Conservation (phyloP, 2,113 vertebrate genomes). For the Riparia riparia region DNA sequence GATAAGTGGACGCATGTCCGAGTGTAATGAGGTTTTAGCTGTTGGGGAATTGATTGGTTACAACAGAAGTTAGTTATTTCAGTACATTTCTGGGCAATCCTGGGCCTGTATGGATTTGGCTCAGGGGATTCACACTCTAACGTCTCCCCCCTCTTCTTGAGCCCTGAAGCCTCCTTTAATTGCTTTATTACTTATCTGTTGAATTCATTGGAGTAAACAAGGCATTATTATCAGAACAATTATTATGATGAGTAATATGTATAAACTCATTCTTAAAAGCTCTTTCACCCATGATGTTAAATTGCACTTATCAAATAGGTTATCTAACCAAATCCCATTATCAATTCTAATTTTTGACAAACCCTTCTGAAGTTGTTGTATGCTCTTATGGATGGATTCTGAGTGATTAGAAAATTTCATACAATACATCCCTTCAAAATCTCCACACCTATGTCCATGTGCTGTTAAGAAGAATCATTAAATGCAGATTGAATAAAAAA, state of each 20-base stretch:
- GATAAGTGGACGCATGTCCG: fast-evolving
- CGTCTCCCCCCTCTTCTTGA: neutral
- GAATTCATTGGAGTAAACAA: neutral
- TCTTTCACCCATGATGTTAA: neutral
- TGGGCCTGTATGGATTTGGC: too few relatives aligned
- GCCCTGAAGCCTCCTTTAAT: neutral
- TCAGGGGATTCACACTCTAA: neutral
- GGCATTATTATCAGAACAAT: neutral
- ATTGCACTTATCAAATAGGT: neutral
- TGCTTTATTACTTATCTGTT: neutral
- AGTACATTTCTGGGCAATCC: neutral
- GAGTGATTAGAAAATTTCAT: neutral
- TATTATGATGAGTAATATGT: neutral
- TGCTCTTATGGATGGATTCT: neutral
- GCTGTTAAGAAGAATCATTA: too few relatives aligned
- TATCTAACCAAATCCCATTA: neutral
- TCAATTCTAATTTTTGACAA: neutral
- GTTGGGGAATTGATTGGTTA: neutral
- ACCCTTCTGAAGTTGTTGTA: neutral
- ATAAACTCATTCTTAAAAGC: neutral
- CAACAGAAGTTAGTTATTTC: neutral
- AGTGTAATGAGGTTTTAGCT: neutral
- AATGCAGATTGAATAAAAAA: too few relatives aligned
- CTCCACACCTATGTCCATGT: too few relatives aligned
- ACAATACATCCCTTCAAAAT: neutral